These are phyloP conservation scores for Agriopis marginaria DNA, from an alignment of 2,888 invertebrate species.

Conservation along the genomic window DNA sequence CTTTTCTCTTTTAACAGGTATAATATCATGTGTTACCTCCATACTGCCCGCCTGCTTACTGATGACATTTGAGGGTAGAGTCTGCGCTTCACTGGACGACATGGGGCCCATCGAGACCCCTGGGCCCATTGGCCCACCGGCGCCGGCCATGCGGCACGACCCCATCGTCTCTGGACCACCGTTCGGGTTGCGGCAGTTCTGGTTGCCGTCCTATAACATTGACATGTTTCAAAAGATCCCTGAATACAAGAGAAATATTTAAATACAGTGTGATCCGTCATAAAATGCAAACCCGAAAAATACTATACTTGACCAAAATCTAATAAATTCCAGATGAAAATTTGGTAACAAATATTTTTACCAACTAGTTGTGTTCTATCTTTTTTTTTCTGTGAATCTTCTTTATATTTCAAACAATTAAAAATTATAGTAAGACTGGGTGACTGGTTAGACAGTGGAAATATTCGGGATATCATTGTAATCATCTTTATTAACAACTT, in stretches of 20 bases:
- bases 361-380: too few species aligned
- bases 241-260: neutral
- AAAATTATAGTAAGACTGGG: too few species aligned
- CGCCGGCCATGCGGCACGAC: conserved; percentile 79
- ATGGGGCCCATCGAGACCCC: conserved; percentile 80
- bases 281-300: too few species aligned
- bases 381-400: too few species aligned
- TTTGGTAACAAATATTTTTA: too few species aligned
- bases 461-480: too few species aligned
- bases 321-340: too few species aligned
- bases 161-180: conserved; percentile 77
- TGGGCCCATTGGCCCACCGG: conserved; percentile 76
- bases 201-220: conserved; percentile 70
- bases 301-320: too few species aligned
- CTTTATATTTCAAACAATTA: too few species aligned
- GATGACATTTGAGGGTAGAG: conserved; percentile 91
- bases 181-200: conserved; percentile 79
- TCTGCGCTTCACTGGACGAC: conserved; percentile 89
- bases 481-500: too few species aligned
- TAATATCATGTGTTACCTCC: conserved; percentile 86
- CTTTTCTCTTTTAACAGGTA: neutral
- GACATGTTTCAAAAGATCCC: neutral
- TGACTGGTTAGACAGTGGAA: too few species aligned
- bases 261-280: too few species aligned
- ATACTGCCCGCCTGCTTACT: conserved; percentile 92